phyloP scores from a whole-genome alignment of 2,797 vertebrate genomes.

The Tauraco hartlaubi region DNA sequence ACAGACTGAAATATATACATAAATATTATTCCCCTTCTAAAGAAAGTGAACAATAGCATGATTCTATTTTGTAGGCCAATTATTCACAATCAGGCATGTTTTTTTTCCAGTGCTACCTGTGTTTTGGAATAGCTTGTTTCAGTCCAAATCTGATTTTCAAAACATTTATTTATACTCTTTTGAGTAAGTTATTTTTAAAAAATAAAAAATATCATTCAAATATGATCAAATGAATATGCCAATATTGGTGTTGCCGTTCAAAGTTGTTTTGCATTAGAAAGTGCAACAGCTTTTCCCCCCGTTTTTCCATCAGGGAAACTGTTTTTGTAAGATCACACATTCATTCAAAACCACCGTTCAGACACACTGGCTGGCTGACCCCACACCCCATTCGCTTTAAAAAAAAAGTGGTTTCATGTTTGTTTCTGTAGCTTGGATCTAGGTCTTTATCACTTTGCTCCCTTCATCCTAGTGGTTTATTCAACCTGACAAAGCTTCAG shows the following conservation, averaged over 20 bases:
- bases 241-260: not conserved
- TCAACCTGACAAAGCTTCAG: constrained; percentile 28
- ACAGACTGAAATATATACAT: not conserved
- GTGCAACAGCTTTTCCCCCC: not conserved
- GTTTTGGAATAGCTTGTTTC: not conserved
- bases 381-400: not conserved
- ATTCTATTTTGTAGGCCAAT: not conserved
- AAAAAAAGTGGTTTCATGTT: not conserved
- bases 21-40: not conserved
- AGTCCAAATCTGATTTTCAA: not conserved
- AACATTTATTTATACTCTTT: not conserved
- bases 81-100: not conserved
- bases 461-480: constrained; percentile 45
- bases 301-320: not conserved
- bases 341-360: not conserved
- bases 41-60: not conserved
- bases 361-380: not conserved
- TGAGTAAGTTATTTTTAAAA: not conserved
- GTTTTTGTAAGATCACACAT: not conserved
- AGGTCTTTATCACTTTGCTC: constrained; percentile 37
- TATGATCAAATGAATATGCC: not conserved
- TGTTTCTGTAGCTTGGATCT: constrained; percentile 18
- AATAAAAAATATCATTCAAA: not conserved
- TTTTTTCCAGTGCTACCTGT: not conserved
- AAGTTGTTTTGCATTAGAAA: not conserved